A percentile compares a stretch with the other conserved stretches of the same genome.
Conservation (phyloP, 2,888 invertebrate species). For the Tipula confusa region DNA sequence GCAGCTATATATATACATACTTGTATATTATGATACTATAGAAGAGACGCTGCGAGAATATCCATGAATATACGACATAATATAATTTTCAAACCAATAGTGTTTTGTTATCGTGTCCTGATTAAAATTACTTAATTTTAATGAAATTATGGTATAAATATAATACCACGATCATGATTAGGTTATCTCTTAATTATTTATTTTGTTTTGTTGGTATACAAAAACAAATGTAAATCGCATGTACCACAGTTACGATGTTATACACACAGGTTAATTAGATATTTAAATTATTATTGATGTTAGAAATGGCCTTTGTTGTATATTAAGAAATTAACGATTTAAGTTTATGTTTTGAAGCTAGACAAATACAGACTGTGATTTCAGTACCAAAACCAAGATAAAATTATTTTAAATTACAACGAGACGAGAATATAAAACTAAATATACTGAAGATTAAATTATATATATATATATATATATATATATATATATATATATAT, state of each 20-base stretch:
- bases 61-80: not conserved
- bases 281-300: not conserved
- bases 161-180: not conserved
- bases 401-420: too few relatives aligned
- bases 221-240: not conserved
- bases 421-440: too few relatives aligned
- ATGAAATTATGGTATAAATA: not conserved
- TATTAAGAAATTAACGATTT: too few relatives aligned
- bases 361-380: too few relatives aligned
- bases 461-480: too few relatives aligned
- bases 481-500: too few relatives aligned
- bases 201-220: not conserved
- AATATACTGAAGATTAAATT: too few relatives aligned
- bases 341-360: too few relatives aligned
- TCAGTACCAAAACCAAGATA: too few relatives aligned
- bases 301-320: not conserved
- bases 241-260: not conserved
- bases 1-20: too few relatives aligned
- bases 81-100: not conserved
- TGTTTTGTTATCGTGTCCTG: not conserved
- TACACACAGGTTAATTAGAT: not conserved
- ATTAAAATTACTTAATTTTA: not conserved
- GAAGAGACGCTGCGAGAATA: not conserved
- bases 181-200: constrained; percentile 25
- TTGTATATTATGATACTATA: not conserved